These are phyloP conservation scores for Rhynchotus rufescens DNA, from an alignment of 2,797 vertebrate genomes.

Conservation along the genomic window DNA sequence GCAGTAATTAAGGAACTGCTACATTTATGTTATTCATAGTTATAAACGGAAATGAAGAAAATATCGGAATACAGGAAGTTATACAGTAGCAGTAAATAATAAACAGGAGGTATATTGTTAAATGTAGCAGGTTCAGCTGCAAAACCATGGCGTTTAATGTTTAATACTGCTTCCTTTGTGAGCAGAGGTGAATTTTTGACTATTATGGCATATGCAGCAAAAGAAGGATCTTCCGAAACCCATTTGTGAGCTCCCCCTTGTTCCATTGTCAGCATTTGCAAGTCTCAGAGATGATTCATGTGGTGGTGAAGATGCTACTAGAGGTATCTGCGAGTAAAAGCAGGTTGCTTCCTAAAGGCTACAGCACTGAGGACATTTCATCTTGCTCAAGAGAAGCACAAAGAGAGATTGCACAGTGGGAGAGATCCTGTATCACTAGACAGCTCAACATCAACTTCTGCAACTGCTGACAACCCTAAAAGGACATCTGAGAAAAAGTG, in stretches of 20 bases:
- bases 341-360: neutral
- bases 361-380: neutral
- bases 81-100: conserved; percentile 56
- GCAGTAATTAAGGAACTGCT: neutral
- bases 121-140: conserved; percentile 30
- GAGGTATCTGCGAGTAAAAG: neutral
- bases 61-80: neutral
- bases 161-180: neutral
- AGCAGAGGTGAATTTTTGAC: neutral
- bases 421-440: neutral
- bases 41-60: conserved; percentile 7
- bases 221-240: neutral
- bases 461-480: neutral
- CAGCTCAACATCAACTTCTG: neutral
- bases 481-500: neutral
- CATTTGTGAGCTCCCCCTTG: neutral
- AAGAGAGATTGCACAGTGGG: neutral
- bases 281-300: neutral
- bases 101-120: conserved; percentile 53
- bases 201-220: neutral
- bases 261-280: neutral
- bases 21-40: conserved; percentile 18
- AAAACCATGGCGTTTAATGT: neutral
- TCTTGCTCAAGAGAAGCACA: conserved; percentile 3
- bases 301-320: neutral